Evolutionary conservation across 2,888 invertebrate genomes (phyloP).

Genomic region (Heliconius erato): DNA sequence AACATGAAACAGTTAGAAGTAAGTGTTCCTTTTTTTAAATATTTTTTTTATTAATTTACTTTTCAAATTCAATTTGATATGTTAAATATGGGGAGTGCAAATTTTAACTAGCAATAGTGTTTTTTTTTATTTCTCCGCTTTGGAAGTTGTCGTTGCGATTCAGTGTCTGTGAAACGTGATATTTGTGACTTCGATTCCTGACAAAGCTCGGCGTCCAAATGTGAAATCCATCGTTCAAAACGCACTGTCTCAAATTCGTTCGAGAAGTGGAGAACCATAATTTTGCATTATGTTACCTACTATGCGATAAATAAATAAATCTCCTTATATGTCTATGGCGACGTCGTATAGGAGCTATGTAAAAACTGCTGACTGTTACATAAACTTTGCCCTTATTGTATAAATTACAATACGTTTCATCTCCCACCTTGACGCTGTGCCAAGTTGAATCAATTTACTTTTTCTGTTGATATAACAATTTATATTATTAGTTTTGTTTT

Average conservation of each 20-base stretch:
- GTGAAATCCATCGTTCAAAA: neutral
- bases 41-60: neutral
- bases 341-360: neutral
- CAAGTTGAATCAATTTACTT: conserved; percentile 12
- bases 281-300: neutral
- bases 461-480: neutral
- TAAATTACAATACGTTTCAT: conserved; percentile 36
- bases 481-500: neutral
- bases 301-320: neutral
- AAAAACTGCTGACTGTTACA: conserved; percentile 15
- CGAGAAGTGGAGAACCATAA: neutral
- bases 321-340: neutral
- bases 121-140: neutral
- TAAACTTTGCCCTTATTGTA: conserved; percentile 28
- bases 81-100: neutral
- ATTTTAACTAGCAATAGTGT: too few relatives aligned
- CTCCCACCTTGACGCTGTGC: conserved; percentile 9
- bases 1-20: conserved; percentile 13
- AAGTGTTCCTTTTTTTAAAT: neutral
- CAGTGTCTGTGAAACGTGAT: too few relatives aligned
- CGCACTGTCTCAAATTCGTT: neutral
- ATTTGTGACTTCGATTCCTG: too few relatives aligned
- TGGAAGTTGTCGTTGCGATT: neutral
- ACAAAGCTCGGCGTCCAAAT: neutral
- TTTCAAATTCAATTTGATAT: neutral